phyloP scores from a whole-genome alignment of 2,113 vertebrate genomes.

The Pelmatolapia mariae region DNA sequence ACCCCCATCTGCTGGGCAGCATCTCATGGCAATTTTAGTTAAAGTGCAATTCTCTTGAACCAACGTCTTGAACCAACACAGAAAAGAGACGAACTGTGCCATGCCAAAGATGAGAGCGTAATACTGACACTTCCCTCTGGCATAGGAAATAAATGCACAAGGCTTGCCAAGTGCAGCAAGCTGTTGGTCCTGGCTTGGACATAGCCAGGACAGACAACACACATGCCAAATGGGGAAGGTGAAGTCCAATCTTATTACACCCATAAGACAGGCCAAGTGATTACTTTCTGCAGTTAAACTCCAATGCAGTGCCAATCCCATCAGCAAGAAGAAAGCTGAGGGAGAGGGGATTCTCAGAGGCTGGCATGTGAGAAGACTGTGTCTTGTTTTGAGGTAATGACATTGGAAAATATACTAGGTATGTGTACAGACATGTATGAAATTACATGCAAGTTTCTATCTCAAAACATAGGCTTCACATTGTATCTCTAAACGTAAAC shows the following conservation, averaged over 20 bases:
- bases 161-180: slow-evolving; percentile 10
- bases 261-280: background rate
- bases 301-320: background rate
- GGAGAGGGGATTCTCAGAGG: background rate
- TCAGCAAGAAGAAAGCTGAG: background rate
- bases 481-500: background rate
- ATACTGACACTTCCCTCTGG: background rate
- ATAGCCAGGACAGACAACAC: background rate
- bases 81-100: background rate
- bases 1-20: background rate
- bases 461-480: background rate
- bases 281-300: background rate
- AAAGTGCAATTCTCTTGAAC: background rate
- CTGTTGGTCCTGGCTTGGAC: background rate
- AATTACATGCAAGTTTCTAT: background rate
- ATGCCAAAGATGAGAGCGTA: background rate
- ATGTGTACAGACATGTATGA: background rate
- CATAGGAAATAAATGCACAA: background rate
- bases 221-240: background rate
- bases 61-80: background rate
- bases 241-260: background rate
- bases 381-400: background rate
- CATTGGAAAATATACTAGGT: background rate
- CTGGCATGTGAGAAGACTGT: background rate
- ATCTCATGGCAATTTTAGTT: background rate